Percentiles rank a stretch among this genome's conserved stretches.
Evolutionary conservation across 2,113 vertebrate genomes (phyloP).

Genomic region (Rafetus swinhoei): DNA sequence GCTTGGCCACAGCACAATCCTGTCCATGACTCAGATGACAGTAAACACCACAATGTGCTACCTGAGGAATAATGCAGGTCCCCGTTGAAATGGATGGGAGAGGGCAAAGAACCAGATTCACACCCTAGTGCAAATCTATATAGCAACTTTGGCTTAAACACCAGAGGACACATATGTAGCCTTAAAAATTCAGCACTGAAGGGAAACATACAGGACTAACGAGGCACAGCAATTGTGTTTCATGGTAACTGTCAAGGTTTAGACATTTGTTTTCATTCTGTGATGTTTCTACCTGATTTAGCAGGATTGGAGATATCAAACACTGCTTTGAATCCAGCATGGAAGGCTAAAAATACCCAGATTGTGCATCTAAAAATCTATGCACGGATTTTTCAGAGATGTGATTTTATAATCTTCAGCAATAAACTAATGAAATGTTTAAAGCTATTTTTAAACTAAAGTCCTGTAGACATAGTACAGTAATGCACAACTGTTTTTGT

Average conservation of each 20-base stretch:
- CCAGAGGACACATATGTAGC: accelerated
- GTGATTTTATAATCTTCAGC: no score
- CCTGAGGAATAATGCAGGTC: neutral
- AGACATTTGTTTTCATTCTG: neutral
- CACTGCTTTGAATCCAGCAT: neutral
- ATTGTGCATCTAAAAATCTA: no score
- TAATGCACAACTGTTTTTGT: no score
- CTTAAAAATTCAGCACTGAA: neutral
- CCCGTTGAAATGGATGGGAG: neutral
- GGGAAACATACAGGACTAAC: neutral
- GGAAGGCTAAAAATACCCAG: no score
- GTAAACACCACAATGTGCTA: neutral
- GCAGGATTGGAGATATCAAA: accelerated
- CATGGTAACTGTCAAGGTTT: neutral
- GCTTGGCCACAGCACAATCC: neutral
- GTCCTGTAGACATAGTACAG: no score
- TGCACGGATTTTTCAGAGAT: no score
- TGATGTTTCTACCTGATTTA: neutral
- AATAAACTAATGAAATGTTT: no score
- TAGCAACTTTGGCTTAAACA: neutral
- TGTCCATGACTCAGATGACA: neutral
- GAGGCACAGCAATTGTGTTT: neutral
- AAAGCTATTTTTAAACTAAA: no score
- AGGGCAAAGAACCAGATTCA: neutral
- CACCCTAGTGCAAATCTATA: neutral